Percentiles rank a stretch among this genome's conserved stretches.
Evolutionary conservation across 2,888 invertebrate species (phyloP).

Genomic region (Therioaphis trifolii): DNA sequence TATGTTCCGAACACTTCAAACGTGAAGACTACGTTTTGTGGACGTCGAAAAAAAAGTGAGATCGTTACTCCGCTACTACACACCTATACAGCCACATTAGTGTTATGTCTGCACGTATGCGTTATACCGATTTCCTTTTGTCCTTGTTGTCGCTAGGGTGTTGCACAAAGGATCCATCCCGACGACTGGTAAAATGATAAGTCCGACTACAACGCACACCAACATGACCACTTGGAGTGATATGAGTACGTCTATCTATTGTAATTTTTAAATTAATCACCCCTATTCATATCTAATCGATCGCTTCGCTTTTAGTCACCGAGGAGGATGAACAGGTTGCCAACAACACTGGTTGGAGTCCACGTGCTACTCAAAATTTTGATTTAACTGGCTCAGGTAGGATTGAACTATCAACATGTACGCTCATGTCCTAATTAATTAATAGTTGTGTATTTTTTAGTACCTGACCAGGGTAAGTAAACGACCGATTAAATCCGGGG

Average conservation of each 20-base stretch:
- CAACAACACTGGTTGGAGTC: conserved; percentile 50
- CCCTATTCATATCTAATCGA: neutral
- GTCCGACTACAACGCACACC: conserved; percentile 39
- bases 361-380: conserved; percentile 49
- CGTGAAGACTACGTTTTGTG: conserved; percentile 54
- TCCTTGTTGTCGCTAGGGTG: conserved; percentile 8
- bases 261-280: neutral
- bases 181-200: neutral
- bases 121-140: no score
- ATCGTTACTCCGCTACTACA: neutral
- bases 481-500: conserved; percentile 29
- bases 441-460: conserved; percentile 59
- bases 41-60: conserved; percentile 56
- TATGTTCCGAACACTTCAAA: conserved; percentile 59
- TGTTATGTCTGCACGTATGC: neutral
- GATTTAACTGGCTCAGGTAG: conserved; percentile 52
- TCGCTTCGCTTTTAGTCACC: conserved; percentile 28
- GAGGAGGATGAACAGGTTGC: conserved; percentile 48
- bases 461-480: conserved; percentile 60
- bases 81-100: no score
- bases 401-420: neutral
- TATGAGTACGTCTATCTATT: conserved; percentile 29
- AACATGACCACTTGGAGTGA: conserved; percentile 53
- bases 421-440: conserved; percentile 47
- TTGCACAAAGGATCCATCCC: conserved; percentile 60